Percentiles rank a stretch among this genome's conserved stretches.
phyloP scores from a whole-genome alignment of 2,113 vertebrate species.

The Grallaria varia region DNA sequence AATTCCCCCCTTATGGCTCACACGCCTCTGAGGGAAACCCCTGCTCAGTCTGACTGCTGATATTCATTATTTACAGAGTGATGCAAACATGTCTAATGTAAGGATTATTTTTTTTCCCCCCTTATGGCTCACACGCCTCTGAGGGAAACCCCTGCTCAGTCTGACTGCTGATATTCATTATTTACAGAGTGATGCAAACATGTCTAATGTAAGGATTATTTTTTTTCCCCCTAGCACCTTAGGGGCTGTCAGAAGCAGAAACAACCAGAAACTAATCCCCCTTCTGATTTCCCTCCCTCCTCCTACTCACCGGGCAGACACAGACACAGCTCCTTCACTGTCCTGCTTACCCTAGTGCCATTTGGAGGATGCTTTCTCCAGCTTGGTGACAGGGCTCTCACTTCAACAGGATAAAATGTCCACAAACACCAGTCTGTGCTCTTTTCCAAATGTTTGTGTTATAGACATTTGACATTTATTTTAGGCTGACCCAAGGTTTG shows the following conservation, averaged over 20 bases:
- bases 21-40: neutral
- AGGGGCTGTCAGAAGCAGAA: slow-evolving; percentile 6
- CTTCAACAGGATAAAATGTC: neutral
- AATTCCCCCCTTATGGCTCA: neutral
- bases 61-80: slow-evolving; percentile 17
- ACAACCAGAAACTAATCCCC: neutral
- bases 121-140: no score
- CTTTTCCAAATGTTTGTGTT: neutral
- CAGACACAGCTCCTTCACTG: neutral
- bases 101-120: neutral
- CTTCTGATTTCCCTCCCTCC: neutral
- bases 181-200: slow-evolving; percentile 10
- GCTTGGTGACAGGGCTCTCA: neutral
- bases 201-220: neutral
- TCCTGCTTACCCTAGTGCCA: neutral
- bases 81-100: neutral
- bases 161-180: neutral
- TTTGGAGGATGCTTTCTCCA: neutral
- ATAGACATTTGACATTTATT: slow-evolving; percentile 5
- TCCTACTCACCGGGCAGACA: neutral
- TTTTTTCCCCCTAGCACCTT: neutral
- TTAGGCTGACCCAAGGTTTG: neutral
- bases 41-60: neutral
- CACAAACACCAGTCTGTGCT: neutral
- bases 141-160: neutral